These are phyloP conservation scores for Heterodera schachtii DNA, from an alignment of 1,140 invertebrate genomes.

Conservation along the genomic window DNA sequence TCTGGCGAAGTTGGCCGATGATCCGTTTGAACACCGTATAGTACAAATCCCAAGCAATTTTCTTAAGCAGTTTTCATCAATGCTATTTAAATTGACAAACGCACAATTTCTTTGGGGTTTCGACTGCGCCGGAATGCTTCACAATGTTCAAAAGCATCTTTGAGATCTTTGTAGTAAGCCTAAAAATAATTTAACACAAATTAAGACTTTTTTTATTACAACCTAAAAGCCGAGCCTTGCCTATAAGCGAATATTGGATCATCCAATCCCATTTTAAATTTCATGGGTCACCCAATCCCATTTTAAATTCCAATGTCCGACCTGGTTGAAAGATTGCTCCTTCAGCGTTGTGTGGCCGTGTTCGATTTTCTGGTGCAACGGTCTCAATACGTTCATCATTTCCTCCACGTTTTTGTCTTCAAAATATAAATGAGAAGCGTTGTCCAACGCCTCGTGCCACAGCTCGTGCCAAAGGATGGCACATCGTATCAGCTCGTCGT, in stretches of 20 bases:
- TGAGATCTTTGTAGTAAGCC: constrained; percentile 87
- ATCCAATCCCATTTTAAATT: not conserved
- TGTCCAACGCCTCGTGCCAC: constrained; percentile 97
- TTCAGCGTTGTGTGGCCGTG: constrained; percentile 88
- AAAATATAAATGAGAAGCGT: constrained; percentile 93
- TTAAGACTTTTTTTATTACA: too few species aligned
- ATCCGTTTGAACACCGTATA: constrained; percentile 91
- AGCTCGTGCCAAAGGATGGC: constrained; percentile 94
- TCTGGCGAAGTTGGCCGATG: constrained; percentile 85
- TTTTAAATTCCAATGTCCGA: not conserved
- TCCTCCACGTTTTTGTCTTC: constrained; percentile 81
- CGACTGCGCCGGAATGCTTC: constrained; percentile 79
- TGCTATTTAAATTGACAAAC: not conserved
- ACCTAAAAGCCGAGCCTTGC: too few species aligned
- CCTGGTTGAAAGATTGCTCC: constrained; percentile 90
- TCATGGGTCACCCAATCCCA: not conserved
- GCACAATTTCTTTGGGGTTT: constrained; percentile 86
- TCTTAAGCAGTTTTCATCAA: constrained; percentile 1
- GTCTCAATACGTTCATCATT: constrained; percentile 93
- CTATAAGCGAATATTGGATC: too few species aligned
- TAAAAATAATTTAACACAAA: constrained; percentile 41
- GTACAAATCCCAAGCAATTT: constrained; percentile 95
- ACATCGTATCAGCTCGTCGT: constrained; percentile 94
- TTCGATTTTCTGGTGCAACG: constrained; percentile 89
- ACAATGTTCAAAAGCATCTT: constrained; percentile 92